phyloP scores from a whole-genome alignment of 2,888 invertebrate genomes.

The Smittia aterrima region DNA sequence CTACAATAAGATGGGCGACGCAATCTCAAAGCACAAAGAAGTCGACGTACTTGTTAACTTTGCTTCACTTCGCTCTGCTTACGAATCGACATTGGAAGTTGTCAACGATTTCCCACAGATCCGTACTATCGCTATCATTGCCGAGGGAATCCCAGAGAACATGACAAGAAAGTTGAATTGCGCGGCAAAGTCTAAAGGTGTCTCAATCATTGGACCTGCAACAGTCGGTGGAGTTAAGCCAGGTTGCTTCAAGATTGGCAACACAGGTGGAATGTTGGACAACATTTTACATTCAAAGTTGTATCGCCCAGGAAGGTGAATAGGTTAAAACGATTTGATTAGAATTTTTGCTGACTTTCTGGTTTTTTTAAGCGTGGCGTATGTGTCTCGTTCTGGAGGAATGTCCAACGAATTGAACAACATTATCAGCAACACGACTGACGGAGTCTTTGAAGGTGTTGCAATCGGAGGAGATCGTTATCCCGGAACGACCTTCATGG shows the following conservation, averaged over 20 bases:
- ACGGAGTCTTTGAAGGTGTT: constrained; percentile 96
- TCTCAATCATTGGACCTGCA: constrained; percentile 88
- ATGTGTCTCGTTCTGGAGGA: constrained; percentile 97
- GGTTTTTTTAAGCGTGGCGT: constrained; percentile 75
- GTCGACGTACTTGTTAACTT: constrained; percentile 96
- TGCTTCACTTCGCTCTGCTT: constrained; percentile 95
- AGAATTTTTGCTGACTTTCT: not conserved
- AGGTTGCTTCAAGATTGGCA: constrained; percentile 98
- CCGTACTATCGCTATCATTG: constrained; percentile 95
- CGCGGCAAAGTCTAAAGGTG: constrained; percentile 77
- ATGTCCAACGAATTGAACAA: constrained; percentile 99
- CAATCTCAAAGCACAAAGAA: constrained; percentile 91
- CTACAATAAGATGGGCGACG: constrained; percentile 96
- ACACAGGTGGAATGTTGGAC: constrained; percentile 99
- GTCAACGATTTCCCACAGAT: constrained; percentile 86
- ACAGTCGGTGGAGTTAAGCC: constrained; percentile 98
- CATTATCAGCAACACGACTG: constrained; percentile 92
- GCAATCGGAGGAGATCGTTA: constrained; percentile 98
- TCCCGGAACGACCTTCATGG: constrained; percentile 97
- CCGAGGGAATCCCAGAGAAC: constrained; percentile 99
- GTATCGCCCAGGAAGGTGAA: constrained; percentile 83
- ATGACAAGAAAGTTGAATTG: constrained; percentile 91
- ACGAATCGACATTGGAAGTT: constrained; percentile 93
- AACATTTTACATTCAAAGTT: constrained; percentile 96
- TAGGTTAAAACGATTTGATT: too few species aligned